Evolutionary conservation across 2,888 invertebrate species (phyloP), one percentile per base, ranked within the genome.

Genomic region (Spodoptera exigua): DNA sequence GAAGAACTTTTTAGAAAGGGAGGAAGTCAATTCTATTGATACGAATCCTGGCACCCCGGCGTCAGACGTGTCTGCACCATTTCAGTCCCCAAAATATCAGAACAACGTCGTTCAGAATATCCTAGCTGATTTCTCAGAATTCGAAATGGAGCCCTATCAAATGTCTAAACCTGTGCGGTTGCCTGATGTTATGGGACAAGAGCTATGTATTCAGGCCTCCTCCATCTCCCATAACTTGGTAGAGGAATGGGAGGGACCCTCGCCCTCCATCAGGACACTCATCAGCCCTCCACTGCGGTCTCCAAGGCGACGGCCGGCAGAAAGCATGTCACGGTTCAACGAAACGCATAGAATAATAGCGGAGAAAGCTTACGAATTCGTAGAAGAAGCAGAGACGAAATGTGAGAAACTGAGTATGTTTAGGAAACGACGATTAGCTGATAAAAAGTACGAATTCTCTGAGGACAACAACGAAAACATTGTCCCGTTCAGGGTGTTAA

Each of bases 371-470:
- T 98, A 98, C 84, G 98, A 98, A 83, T 98, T 98, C 81, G 97
- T 96, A 0, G 98, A 98, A 79, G 98, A 98, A 76, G 95, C 96
- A 5, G 97, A 97, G 75, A 95, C 95, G 5, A 97, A 97, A 71
- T 97, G 97, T 81, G 98, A 98, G 83, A 98, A 98, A 81, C 95
- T 98, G n/a, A 97, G 97, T 78, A 96, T 96, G 80, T 98, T 97
- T 82, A 95, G 98, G 7, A 97, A 97, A 84, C 95, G 98, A 53
- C 95, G 98, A 7, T 89, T 98, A 51, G 98, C 98, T 0, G 98
- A 98, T 81, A 98, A 98, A 86, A 98, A 98, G 85, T 98, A 98
- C 84, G 98, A 98, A 83, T 98, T 98, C 83, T 97, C 97, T 0
- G 98, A 98, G 78, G 97, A 97, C 55, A 95, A 95, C 79, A 95